Base-by-base conservation (phyloP, 1,140 invertebrate species). In the Pseudomyrmex gracilis region DNA sequence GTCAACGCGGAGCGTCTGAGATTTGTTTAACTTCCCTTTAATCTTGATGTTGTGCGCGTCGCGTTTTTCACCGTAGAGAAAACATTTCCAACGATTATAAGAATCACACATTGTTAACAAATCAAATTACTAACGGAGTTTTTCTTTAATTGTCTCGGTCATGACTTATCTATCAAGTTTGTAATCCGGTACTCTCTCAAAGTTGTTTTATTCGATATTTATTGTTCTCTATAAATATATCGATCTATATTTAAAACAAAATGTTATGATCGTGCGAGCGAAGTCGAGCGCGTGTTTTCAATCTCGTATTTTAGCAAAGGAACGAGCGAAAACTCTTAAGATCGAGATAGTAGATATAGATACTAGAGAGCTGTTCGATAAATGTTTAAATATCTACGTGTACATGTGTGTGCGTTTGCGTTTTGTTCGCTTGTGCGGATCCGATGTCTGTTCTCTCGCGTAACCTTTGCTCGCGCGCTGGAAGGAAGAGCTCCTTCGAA, bases 401-500 rank as follows among this genome's bases (percentile, higher is more conserved):
- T 22, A 13, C 10, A 64, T 24, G 13, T 45, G 15, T 22, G 34
- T 15, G 24, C 8, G 20, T 22, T 45, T 20, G 55, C n/a, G 5
- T 15, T 58, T 80, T 12, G 51, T 13, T 57, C 43, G 20, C 53
- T 24, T 15, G 43, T 24, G 24, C 53, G 53, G 34, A 3, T 58
- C 51, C 64, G 34, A 67, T 22, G 63, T 67, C 47, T 15, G 74
- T 68, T 68, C 76, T 58, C 58, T 78, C 70, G 10, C 55, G 34
- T 74, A 74, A 82, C 49, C 68, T 82, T 82, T 73, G 60, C 34
- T 61, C 57, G 47, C 34, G 34, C 34, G 34, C 24, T 22, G 17
- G 60, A 53, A 82, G 60, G 71, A 82, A 63, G 47, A 24, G 49
- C 57, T 80, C 43, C 76, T 64, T 63, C 45, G 66, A 22, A 80